Percentiles rank a stretch among this genome's conserved stretches.
Conservation (phyloP, 2,113 vertebrate species). For the Rousettus leschenaultii region DNA sequence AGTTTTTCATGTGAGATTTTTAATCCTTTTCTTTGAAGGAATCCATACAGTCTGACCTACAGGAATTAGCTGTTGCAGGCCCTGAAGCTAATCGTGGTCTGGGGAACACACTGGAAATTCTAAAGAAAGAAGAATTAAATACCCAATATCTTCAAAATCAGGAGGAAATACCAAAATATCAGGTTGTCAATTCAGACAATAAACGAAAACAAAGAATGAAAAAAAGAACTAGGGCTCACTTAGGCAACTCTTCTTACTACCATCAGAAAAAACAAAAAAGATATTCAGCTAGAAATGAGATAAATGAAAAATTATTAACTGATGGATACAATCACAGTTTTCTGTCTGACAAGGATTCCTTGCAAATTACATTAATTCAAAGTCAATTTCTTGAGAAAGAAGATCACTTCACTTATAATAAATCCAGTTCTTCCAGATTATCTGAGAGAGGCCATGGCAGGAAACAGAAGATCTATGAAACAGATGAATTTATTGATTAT, state of each 20-base stretch:
- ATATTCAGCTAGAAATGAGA: not conserved
- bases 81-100: constrained; percentile 30
- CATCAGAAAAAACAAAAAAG: constrained; percentile 60
- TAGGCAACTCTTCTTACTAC: constrained; percentile 28
- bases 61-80: constrained; percentile 58
- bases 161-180: constrained; percentile 61
- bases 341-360: constrained; percentile 36
- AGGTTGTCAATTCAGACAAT: not conserved
- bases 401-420: not conserved
- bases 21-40: constrained; percentile 76
- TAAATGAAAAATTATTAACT: not conserved
- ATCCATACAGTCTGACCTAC: constrained; percentile 71
- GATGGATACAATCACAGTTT: not conserved
- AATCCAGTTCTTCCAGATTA: not conserved
- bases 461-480: constrained; percentile 85
- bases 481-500: constrained; percentile 86
- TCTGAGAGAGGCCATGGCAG: constrained; percentile 34
- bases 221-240: constrained; percentile 24
- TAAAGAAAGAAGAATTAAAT: constrained; percentile 61
- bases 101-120: constrained; percentile 24
- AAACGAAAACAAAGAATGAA: constrained; percentile 45
- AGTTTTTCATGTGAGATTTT: constrained; percentile 46
- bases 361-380: constrained; percentile 67
- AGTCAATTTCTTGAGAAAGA: constrained; percentile 36
- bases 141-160: not conserved